Percentiles rank a stretch among this genome's conserved stretches.
Evolutionary conservation across 2,113 vertebrate species (phyloP).

Genomic region (Phrynosoma platyrhinos): DNA sequence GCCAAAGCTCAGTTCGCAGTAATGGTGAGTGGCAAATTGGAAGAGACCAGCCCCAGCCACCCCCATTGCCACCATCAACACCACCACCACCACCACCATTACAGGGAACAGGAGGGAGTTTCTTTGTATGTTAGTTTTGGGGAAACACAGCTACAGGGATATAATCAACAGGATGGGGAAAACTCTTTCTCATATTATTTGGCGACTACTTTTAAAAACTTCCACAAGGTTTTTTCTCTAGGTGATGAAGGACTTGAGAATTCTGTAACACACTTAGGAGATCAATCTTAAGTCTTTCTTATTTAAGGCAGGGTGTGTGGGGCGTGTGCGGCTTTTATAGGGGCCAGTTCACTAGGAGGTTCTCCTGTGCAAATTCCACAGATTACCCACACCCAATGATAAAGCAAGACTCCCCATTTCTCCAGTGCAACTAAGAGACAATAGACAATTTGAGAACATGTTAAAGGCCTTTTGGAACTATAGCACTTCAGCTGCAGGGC

Average conservation of each 20-base stretch:
- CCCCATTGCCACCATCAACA: no score
- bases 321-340: not conserved
- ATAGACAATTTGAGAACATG: not conserved
- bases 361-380: not conserved
- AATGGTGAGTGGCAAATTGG: constrained; percentile 2
- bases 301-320: not conserved
- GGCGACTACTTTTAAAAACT: not conserved
- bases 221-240: not conserved
- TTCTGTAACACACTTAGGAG: not conserved
- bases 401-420: not conserved
- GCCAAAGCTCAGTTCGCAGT: not conserved
- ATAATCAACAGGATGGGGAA: not conserved
- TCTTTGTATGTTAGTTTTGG: no score
- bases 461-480: not conserved
- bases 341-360: not conserved
- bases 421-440: not conserved
- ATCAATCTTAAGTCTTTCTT: not conserved
- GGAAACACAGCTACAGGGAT: not conserved
- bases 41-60: constrained; percentile 9
- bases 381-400: not conserved
- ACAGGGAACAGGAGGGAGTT: no score
- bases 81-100: not conserved
- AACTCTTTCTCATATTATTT: accelerated
- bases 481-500: not conserved
- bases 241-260: no score